Evolutionary conservation across 2,888 invertebrate genomes (phyloP).

Genomic region (Clanis bilineata): DNA sequence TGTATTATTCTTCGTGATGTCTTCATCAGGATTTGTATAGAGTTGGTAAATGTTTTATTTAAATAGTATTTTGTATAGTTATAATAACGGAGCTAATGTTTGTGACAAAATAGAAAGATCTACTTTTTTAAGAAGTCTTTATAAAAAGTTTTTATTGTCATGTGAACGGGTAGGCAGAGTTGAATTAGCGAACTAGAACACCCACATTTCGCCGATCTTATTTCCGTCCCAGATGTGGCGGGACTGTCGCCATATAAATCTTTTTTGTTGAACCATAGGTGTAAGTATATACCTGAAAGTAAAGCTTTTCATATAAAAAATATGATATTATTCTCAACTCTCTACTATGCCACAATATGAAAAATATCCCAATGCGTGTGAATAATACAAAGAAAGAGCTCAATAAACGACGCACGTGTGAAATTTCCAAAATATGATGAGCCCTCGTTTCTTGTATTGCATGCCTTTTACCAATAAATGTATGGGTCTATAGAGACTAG

Average conservation of each 20-base stretch:
- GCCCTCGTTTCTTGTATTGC: constrained; percentile 25
- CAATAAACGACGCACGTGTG: constrained; percentile 48
- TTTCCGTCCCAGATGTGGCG: no score
- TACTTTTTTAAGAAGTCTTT: no score
- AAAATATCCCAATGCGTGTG: constrained; percentile 57
- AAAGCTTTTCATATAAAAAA: not conserved
- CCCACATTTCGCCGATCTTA: no score
- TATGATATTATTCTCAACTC: constrained; percentile 31
- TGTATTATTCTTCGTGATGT: constrained; percentile 67
- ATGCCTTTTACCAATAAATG: not conserved
- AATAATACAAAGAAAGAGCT: constrained; percentile 62
- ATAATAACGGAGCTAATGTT: not conserved
- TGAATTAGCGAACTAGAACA: no score
- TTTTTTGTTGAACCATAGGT: no score
- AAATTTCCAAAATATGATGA: constrained; percentile 52
- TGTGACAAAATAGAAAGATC: no score
- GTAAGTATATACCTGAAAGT: no score
- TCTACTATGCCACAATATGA: constrained; percentile 39
- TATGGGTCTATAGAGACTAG: constrained; percentile 27
- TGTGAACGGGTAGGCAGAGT: no score
- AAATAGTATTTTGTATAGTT: not conserved
- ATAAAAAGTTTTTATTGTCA: no score
- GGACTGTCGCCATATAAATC: no score
- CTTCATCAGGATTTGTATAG: constrained; percentile 42
- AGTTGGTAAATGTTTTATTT: constrained; percentile 30